Base-by-base conservation (phyloP, 2,113 vertebrate genomes). In the Nerophis lumbriciformis region DNA sequence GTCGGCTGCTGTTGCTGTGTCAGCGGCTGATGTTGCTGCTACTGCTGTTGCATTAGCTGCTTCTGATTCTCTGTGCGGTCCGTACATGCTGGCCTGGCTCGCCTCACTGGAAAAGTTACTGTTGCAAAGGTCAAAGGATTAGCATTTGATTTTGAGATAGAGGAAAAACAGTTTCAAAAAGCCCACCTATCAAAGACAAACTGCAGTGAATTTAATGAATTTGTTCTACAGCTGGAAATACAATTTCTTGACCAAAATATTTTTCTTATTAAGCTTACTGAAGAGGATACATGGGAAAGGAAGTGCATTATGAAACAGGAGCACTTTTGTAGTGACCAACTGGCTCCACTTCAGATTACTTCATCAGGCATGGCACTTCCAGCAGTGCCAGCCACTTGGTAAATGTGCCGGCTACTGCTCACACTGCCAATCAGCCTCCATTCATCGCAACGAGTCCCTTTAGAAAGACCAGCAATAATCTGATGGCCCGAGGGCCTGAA, bases 101-200 rank as follows among this genome's bases (percentile, higher is more conserved):
- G 88, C 88, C 71, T 96, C 94, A 35, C 91, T 90, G 70, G 88
- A 83, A 6, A 90, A 94, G 59, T 93, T 93, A 87, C 93, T 95
- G 88, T 36, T 53, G 71, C 19, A 78, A 62, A 79, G 39, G 56
- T 5, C 8, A 61, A 16, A 50, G 5, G n/a, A 44, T 76, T 54
- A 61, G 12, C 11, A 42, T 19, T 51, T 11, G 10, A 35, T 28
- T 11, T 10, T 28, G 19, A 52, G 10, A 52, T 28, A 52, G 16
- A 3, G 49, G n/a, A 16, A 16, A 50, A 19, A 16, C 13, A 48
- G 15, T 28, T 28, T 28, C 28, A 28, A 1, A 28, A 28, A 28
- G 28, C 28, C 28, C 28, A 28, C 28, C 39, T 8, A 9, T 9
- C 39, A 3, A 42, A 0, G 39, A 62, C n/a, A 47, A 39, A 57